Conservation (phyloP, 2,888 invertebrate genomes). For the Eumacrocentrus americanus region DNA sequence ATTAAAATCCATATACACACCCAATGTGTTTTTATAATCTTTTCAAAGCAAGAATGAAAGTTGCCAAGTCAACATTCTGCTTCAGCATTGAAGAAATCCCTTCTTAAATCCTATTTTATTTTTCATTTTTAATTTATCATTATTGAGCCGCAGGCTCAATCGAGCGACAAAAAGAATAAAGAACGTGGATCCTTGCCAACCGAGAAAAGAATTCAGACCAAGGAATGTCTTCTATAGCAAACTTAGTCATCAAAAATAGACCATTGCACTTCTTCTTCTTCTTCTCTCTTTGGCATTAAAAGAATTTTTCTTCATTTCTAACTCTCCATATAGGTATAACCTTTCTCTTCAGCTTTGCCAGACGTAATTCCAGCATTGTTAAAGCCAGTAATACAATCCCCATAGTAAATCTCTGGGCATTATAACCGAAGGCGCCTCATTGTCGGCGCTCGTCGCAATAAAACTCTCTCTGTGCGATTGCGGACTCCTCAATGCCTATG, state of each 20-base stretch:
- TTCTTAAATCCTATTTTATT: too few species aligned
- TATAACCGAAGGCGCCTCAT: conserved; percentile 7
- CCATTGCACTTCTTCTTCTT: neutral
- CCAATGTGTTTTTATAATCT: neutral
- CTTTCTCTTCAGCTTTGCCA: neutral
- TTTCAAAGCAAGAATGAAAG: conserved; percentile 19
- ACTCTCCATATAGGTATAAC: too few species aligned
- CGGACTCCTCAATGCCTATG: neutral
- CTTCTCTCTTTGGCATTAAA: neutral
- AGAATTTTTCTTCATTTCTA: neutral
- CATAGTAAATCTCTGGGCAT: neutral
- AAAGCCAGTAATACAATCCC: conserved; percentile 5
- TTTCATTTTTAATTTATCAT: too few species aligned
- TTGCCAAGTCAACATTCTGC: neutral
- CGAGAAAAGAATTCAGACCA: conserved; percentile 2
- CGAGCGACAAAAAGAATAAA: neutral
- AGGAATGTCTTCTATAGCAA: neutral
- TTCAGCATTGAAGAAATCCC: too few species aligned
- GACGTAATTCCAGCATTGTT: neutral
- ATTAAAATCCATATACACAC: conserved; percentile 7
- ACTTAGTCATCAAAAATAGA: neutral
- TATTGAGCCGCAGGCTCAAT: too few species aligned
- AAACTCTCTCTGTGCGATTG: conserved; percentile 1
- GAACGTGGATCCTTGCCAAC: neutral
- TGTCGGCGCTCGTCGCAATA: conserved; percentile 7